Evolutionary conservation across 2,888 invertebrate genomes (phyloP), one percentile per base, ranked within the genome.

Genomic region (Caradrina clavipalpis): DNA sequence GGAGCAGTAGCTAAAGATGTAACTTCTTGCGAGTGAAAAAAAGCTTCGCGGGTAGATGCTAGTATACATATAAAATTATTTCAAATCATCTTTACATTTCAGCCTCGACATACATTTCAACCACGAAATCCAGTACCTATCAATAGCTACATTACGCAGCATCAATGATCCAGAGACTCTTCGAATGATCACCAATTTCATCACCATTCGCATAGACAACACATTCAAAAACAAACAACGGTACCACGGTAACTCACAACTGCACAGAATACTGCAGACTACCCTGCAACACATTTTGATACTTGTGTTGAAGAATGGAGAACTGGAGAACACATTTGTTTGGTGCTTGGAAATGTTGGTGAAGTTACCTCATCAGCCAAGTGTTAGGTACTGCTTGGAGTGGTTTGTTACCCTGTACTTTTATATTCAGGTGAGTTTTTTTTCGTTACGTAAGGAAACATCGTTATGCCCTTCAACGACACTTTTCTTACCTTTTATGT

Each of bases 231-330:
- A 90, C 35, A 95, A 94, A 79, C 90, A 89, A 65, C 89, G 96
- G 55, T 96, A 96, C 74, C 95, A 96, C 61, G 93, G 91, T 0
- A 93, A 95, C 76, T 95, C 95, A 0, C 90, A 92, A 31, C 74
- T 88, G 0, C 96, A 96, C 75, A 90, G 92, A 74, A 79, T 89
- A n/a, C 76, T 96, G 19, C 86, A 93, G 59, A 87, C 86, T 15
- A 89, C 89, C 1, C 55, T 96, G n/a, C 95, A 95, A 77, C 91
- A 91, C 80, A 80, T 94, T 51, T 78, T 92, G 15, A 87, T 93
- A 10, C 77, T 89, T 15, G 76, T 91, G 63, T 53, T 91, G 35
- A 91, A 90, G 64, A 84, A 83, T 19, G 73, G 76, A 13, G 82
- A 88, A 31, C 67, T 83, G n/a, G 76, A 86, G 1, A 78, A 76